These are phyloP conservation scores for Scaptomyza montana DNA, from an alignment of 1,140 invertebrate species.

Conservation along the genomic window DNA sequence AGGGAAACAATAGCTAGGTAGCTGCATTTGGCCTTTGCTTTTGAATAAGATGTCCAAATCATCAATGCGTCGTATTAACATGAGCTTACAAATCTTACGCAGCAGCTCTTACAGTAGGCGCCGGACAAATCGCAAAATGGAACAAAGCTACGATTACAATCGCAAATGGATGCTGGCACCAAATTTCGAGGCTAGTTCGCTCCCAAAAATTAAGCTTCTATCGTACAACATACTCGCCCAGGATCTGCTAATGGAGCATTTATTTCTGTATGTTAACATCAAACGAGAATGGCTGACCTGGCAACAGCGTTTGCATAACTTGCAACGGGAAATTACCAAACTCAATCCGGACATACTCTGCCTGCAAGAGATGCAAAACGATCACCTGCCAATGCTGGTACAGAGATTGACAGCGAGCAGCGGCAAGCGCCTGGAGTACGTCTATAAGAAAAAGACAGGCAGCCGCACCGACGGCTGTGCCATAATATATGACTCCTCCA, in stretches of 20 bases:
- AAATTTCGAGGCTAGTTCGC: neutral
- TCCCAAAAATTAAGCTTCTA: conserved; percentile 80
- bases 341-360: conserved; percentile 89
- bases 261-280: conserved; percentile 89
- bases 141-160: conserved; percentile 52
- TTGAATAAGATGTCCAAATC: conserved; percentile 52
- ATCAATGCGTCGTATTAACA: conserved; percentile 28
- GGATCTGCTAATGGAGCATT: conserved; percentile 89
- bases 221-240: conserved; percentile 96
- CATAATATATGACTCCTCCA: conserved; percentile 89
- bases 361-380: conserved; percentile 89
- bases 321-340: conserved; percentile 89
- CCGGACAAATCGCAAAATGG: conserved; percentile 17
- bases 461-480: conserved; percentile 91
- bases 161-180: conserved; percentile 21
- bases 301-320: conserved; percentile 87
- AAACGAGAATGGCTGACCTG: conserved; percentile 87
- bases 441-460: conserved; percentile 91
- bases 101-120: neutral
- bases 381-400: conserved; percentile 85
- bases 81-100: conserved; percentile 10
- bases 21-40: neutral
- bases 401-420: conserved; percentile 35
- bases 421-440: conserved; percentile 85
- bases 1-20: neutral